Evolutionary conservation across 2,797 vertebrate species (phyloP).

Genomic region (Karalla daura): DNA sequence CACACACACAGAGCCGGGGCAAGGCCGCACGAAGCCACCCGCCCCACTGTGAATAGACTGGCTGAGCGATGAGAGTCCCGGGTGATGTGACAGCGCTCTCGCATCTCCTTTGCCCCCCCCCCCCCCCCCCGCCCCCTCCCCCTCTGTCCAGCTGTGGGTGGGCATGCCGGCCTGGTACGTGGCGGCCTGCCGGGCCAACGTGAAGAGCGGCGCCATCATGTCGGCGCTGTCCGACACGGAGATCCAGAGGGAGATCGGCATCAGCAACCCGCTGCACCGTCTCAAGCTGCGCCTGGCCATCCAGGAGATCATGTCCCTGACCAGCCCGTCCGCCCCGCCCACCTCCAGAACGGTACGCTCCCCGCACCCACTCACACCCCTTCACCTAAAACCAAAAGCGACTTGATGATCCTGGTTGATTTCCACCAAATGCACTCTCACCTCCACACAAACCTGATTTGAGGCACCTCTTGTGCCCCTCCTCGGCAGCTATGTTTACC

Average conservation of each 20-base stretch:
- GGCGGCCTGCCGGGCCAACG: slow-evolving; percentile 95
- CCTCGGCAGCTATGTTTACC: no score
- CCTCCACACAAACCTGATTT: no score
- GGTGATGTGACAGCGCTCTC: no score
- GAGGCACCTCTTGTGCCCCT: no score
- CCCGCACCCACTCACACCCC: not conserved
- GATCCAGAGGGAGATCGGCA: slow-evolving; percentile 97
- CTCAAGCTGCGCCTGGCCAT: slow-evolving; percentile 96
- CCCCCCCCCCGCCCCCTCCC: no score
- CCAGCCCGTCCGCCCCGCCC: slow-evolving; percentile 94
- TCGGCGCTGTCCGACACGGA: slow-evolving; percentile 97
- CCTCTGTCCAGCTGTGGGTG: slow-evolving; percentile 91
- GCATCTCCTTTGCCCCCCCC: slow-evolving; percentile 4
- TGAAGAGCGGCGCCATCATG: slow-evolving; percentile 99
- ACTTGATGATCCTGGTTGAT: not conserved
- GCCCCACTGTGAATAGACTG: no score
- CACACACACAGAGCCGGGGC: no score
- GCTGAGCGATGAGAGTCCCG: no score
- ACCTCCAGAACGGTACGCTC: slow-evolving; percentile 93
- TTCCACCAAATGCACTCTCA: no score
- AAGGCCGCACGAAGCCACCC: no score
- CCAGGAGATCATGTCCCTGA: slow-evolving; percentile 98
- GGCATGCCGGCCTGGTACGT: slow-evolving; percentile 99
- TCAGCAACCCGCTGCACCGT: slow-evolving; percentile 95
- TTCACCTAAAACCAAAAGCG: no score